Conservation (phyloP, 1,140 invertebrate species). For the Hydropsyche tenuis region DNA sequence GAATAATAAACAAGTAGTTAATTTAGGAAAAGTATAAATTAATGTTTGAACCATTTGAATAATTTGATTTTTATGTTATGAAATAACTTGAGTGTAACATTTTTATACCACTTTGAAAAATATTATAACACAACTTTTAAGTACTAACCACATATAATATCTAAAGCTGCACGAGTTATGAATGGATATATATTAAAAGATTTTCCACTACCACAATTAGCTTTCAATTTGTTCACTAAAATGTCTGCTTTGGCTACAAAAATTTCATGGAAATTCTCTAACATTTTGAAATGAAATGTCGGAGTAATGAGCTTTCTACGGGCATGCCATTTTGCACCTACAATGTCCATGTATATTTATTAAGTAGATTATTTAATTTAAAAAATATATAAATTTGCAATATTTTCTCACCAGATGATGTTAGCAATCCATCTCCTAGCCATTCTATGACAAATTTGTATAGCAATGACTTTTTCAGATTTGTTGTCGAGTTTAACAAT, state of each 20-base stretch:
- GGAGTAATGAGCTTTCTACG: conserved; percentile 77
- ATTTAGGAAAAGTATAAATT: neutral
- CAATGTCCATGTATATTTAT: neutral
- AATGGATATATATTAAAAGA: conserved; percentile 67
- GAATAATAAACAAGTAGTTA: no score
- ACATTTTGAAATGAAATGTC: conserved; percentile 78
- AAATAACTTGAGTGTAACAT: no score
- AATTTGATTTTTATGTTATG: no score
- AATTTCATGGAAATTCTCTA: conserved; percentile 71
- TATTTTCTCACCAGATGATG: conserved; percentile 61
- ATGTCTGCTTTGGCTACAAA: conserved; percentile 58
- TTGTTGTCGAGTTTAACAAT: conserved; percentile 64
- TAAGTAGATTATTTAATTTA: neutral
- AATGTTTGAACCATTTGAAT: conserved; percentile 2
- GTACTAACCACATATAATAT: conserved; percentile 71
- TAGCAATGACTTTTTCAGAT: conserved; percentile 64
- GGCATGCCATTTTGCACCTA: conserved; percentile 66
- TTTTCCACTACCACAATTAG: conserved; percentile 66
- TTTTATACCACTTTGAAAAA: no score
- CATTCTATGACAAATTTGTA: conserved; percentile 66
- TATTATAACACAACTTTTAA: neutral
- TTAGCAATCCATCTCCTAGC: conserved; percentile 62
- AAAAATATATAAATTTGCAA: neutral
- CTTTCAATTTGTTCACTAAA: conserved; percentile 68
- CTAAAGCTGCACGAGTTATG: conserved; percentile 69